phyloP scores from a whole-genome alignment of 2,797 vertebrate species.

The Gallinago stenura region DNA sequence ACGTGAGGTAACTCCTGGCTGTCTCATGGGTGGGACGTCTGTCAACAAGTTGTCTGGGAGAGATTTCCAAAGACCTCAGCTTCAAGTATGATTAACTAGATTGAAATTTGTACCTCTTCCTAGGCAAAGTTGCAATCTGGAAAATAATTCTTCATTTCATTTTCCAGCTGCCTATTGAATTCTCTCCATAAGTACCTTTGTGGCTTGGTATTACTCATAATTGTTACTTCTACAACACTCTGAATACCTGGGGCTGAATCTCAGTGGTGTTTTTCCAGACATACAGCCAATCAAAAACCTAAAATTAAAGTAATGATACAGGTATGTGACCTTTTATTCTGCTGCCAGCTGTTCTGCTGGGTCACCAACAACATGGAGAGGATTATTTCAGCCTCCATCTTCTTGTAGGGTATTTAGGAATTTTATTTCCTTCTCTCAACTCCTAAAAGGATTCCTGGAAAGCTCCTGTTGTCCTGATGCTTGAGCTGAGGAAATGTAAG shows the following conservation, averaged over 20 bases:
- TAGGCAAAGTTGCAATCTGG: neutral
- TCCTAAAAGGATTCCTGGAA: neutral
- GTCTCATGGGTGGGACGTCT: neutral
- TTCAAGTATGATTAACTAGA: neutral
- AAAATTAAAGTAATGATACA: neutral
- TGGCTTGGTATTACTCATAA: neutral
- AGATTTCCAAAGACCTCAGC: neutral
- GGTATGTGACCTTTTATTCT: neutral
- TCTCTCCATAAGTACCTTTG: neutral
- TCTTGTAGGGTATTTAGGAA: neutral
- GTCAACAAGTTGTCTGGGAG: neutral
- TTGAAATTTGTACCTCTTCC: neutral
- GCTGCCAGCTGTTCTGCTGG: neutral
- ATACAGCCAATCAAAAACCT: neutral
- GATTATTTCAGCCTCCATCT: neutral
- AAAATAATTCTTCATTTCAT: neutral
- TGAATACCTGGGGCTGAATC: neutral
- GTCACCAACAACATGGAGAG: neutral
- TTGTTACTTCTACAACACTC: neutral
- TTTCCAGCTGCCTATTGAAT: neutral
- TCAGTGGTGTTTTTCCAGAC: neutral
- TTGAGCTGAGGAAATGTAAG: accelerated
- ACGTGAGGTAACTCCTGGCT: neutral
- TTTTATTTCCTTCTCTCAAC: neutral
- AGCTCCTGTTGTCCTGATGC: neutral